Evolutionary conservation across 2,113 vertebrate genomes (phyloP).

Genomic region (Silurus meridionalis): DNA sequence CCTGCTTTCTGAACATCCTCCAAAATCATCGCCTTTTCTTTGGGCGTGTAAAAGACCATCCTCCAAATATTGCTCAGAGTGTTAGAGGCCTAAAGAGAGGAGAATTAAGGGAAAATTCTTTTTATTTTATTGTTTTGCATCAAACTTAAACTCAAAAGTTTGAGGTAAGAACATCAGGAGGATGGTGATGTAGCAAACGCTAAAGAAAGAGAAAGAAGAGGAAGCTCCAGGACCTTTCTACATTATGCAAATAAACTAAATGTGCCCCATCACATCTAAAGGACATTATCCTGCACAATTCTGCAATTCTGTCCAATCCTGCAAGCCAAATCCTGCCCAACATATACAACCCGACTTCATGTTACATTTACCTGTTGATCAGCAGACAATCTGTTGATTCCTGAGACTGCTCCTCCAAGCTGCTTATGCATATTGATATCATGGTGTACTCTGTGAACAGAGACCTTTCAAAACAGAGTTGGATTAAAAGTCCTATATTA

Average conservation of each 20-base stretch:
- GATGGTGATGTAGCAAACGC: background rate
- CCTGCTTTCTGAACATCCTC: constrained; percentile 66
- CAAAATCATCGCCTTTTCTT: constrained; percentile 61
- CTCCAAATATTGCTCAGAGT: constrained; percentile 66
- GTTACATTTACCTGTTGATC: constrained; percentile 4
- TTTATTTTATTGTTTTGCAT: too few species aligned
- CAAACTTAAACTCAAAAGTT: too few species aligned
- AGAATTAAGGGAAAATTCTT: background rate
- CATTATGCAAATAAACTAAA: background rate
- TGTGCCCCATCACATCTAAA: background rate
- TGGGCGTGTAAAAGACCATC: constrained; percentile 68
- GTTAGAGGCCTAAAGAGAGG: constrained; percentile 7
- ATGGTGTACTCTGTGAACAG: constrained; percentile 67
- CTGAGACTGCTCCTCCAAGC: background rate
- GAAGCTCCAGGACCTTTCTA: background rate
- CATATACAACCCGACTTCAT: background rate
- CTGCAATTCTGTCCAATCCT: too few species aligned
- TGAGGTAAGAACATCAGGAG: background rate
- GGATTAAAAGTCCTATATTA: background rate
- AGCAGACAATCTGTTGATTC: background rate
- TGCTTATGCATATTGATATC: constrained; percentile 46
- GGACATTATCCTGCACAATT: background rate
- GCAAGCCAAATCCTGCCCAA: background rate
- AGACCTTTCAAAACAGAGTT: constrained; percentile 67
- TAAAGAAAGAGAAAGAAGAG: background rate